These are phyloP conservation scores for Orchesella cincta DNA, from an alignment of 1,140 invertebrate genomes.

Conservation along the genomic window DNA sequence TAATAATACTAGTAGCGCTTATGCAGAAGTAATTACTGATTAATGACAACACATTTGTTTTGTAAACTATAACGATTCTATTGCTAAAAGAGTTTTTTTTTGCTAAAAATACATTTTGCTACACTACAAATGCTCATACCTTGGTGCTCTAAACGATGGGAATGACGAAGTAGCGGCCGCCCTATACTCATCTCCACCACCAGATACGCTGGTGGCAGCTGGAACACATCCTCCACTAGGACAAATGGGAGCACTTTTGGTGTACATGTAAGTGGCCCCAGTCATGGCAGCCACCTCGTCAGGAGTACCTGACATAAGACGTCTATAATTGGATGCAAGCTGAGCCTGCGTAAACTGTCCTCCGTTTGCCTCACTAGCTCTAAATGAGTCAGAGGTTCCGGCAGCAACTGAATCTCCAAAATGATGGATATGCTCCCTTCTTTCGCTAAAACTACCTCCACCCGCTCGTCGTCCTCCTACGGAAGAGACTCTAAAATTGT, in stretches of 20 bases:
- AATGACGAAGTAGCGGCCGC: background rate
- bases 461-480: background rate
- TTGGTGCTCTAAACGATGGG: background rate
- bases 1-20: no score
- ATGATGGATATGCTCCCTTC: background rate
- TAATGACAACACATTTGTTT: no score
- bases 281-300: constrained; percentile 11
- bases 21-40: no score
- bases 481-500: background rate
- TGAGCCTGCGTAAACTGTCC: background rate
- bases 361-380: background rate
- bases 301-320: background rate
- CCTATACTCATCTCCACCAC: background rate
- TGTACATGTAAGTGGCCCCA: background rate
- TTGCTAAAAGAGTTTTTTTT: no score
- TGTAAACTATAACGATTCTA: no score
- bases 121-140: background rate
- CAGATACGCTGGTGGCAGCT: background rate
- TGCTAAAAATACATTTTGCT: no score
- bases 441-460: background rate
- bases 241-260: background rate
- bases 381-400: background rate
- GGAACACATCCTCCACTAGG: background rate
- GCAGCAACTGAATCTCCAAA: background rate
- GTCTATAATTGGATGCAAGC: background rate